phyloP scores from a whole-genome alignment of 2,888 invertebrate genomes.

The Pristionchus fissidentatus region DNA sequence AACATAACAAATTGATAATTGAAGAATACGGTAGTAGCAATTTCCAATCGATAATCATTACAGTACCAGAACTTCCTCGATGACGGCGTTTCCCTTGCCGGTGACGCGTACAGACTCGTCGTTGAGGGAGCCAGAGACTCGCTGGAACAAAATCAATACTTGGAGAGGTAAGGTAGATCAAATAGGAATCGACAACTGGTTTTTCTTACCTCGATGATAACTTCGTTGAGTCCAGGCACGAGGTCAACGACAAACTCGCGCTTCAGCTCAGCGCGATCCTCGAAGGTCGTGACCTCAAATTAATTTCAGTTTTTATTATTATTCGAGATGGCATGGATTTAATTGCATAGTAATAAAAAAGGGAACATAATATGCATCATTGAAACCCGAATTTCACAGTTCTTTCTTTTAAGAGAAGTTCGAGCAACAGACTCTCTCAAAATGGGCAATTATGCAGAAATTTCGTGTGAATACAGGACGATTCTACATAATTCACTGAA shows the following conservation, averaged over 20 bases:
- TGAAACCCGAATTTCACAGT: neutral
- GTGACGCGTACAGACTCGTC: constrained; percentile 68
- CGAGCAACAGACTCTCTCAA: too few species aligned
- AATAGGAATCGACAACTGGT: neutral
- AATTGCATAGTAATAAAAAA: neutral
- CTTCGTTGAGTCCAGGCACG: constrained; percentile 62
- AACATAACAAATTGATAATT: neutral
- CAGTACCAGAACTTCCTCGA: constrained; percentile 64
- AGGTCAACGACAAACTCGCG: constrained; percentile 56
- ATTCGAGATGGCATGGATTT: neutral
- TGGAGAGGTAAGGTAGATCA: neutral
- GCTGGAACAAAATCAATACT: constrained; percentile 55
- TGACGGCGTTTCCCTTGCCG: constrained; percentile 61
- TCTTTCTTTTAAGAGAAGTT: neutral
- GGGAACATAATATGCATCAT: too few species aligned
- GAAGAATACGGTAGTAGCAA: neutral
- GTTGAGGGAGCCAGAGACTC: constrained; percentile 55
- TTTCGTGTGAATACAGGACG: too few species aligned
- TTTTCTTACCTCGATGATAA: constrained; percentile 57
- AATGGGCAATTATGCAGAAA: too few species aligned
- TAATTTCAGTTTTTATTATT: neutral
- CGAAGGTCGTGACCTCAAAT: constrained; percentile 61
- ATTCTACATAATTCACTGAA: neutral
- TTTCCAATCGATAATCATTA: neutral
- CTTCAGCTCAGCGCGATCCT: constrained; percentile 69